These are phyloP conservation scores for Eunapius fragilis DNA, from an alignment of 37 sponge, comb jelly and placozoan species.

Conservation along the genomic window DNA sequence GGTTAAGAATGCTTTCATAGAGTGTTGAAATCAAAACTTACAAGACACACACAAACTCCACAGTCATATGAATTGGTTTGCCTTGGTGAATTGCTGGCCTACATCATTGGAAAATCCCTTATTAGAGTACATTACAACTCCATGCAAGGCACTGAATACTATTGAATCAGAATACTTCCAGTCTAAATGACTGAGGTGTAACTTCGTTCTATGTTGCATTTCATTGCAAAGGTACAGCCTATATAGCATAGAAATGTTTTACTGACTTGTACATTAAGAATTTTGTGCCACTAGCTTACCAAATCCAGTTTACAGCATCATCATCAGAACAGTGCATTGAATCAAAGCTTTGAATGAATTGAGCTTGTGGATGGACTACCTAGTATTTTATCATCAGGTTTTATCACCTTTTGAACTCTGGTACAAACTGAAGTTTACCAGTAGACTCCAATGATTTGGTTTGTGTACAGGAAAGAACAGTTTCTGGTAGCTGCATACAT, in stretches of 20 bases:
- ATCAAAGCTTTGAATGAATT: neutral
- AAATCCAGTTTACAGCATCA: neutral
- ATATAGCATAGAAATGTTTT: neutral
- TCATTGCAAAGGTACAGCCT: neutral
- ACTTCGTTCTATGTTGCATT: neutral
- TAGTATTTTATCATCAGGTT: neutral
- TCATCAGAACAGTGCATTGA: neutral
- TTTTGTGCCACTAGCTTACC: neutral
- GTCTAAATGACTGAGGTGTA: neutral
- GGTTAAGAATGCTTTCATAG: neutral
- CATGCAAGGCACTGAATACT: neutral
- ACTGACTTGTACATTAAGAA: neutral
- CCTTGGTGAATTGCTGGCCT: neutral
- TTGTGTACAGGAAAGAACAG: neutral
- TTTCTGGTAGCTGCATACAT: neutral
- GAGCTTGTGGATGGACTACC: neutral
- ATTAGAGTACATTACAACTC: neutral
- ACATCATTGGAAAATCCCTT: neutral
- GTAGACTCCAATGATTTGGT: neutral
- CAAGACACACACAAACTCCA: neutral
- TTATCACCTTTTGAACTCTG: neutral
- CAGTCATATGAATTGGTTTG: neutral
- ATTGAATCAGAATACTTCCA: neutral
- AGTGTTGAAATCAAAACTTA: neutral
- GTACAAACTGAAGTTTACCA: neutral